Conservation (phyloP, 2,113 vertebrate species). For the Brienomyrus longianalis region DNA sequence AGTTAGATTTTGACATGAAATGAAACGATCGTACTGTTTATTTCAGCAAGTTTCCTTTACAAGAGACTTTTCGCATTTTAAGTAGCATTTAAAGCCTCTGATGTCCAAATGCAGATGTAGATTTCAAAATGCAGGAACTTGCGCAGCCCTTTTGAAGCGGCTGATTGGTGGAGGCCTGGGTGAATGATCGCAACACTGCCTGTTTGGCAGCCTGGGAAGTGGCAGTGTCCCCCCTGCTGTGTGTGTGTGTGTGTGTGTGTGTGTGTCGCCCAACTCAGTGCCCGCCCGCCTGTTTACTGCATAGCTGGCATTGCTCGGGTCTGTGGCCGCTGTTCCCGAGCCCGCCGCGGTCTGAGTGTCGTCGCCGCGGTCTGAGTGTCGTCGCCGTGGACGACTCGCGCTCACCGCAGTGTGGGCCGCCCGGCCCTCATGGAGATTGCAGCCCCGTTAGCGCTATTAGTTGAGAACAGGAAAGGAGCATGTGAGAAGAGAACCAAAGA, state of each 20-base stretch:
- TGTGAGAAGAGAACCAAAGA: neutral
- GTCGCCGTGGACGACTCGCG: neutral
- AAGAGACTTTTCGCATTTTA: neutral
- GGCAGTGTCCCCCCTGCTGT: neutral
- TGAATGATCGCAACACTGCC: neutral
- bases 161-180: neutral
- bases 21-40: neutral
- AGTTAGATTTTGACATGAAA: neutral
- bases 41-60: neutral
- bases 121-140: neutral
- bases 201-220: neutral
- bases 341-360: neutral
- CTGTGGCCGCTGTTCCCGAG: neutral
- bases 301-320: slow-evolving; percentile 24
- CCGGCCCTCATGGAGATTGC: neutral
- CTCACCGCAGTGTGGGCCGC: neutral
- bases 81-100: neutral
- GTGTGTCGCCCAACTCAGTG: neutral
- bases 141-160: neutral
- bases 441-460: neutral
- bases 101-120: neutral
- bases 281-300: slow-evolving; percentile 14
- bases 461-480: neutral
- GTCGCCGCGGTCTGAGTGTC: neutral
- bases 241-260: neutral